phyloP scores from a whole-genome alignment of 2,113 vertebrate genomes.

The Gymnogyps californianus region DNA sequence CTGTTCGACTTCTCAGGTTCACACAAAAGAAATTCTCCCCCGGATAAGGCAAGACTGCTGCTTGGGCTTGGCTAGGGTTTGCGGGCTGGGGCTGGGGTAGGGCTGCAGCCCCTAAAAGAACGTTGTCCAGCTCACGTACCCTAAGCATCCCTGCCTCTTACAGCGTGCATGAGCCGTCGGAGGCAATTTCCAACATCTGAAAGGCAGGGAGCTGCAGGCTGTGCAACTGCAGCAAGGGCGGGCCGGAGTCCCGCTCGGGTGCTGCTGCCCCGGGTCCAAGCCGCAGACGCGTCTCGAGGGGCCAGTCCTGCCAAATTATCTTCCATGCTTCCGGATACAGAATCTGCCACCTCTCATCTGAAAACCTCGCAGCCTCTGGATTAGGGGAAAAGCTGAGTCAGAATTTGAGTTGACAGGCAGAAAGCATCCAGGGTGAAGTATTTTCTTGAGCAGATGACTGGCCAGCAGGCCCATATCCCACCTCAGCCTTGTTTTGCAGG shows the following conservation, averaged over 20 bases:
- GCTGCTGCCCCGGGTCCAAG: neutral
- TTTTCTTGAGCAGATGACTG: neutral
- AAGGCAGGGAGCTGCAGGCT: neutral
- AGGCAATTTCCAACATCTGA: rapidly evolving
- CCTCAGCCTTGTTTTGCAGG: neutral
- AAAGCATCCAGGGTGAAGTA: neutral
- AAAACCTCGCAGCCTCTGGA: neutral
- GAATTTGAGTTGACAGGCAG: neutral
- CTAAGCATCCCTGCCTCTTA: neutral
- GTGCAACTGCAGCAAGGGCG: neutral
- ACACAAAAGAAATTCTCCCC: neutral
- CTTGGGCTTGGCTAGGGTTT: neutral
- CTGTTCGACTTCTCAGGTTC: neutral
- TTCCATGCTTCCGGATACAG: neutral
- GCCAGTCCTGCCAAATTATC: neutral
- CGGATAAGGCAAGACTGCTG: neutral
- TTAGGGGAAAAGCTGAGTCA: neutral
- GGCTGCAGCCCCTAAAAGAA: neutral
- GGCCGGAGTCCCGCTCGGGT: rapidly evolving
- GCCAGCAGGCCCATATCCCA: neutral
- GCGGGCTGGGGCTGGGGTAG: neutral
- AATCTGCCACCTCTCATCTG: neutral
- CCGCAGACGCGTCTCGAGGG: neutral
- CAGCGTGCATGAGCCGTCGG: rapidly evolving
- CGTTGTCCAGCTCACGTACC: rapidly evolving